phyloP scores from a whole-genome alignment of 2,888 invertebrate genomes.

The Meiosimyza platycephala region DNA sequence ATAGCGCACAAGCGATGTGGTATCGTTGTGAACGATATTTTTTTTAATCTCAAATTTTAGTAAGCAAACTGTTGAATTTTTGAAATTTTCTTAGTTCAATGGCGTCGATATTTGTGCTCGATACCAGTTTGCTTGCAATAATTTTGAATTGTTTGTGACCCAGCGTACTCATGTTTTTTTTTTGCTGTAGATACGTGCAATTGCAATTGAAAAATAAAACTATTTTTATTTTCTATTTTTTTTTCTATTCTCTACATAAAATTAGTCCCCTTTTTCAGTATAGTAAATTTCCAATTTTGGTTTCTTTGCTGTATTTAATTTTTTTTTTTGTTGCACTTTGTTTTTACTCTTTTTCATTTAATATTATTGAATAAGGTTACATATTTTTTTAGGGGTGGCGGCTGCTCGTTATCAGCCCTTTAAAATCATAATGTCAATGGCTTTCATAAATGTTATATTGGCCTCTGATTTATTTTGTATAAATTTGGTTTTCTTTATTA shows the following conservation, averaged over 20 bases:
- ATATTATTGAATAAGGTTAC: background rate
- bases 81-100: no score
- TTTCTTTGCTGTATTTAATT: background rate
- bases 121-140: background rate
- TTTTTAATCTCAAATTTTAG: no score
- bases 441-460: conserved; percentile 14
- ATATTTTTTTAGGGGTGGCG: no score
- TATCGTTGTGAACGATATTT: no score
- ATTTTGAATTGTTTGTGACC: background rate
- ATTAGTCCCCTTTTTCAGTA: background rate
- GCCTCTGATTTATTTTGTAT: conserved; percentile 9
- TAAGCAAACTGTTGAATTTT: no score
- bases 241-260: background rate
- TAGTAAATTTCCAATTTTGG: no score
- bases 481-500: background rate
- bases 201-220: conserved; percentile 10
- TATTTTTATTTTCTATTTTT: background rate
- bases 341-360: background rate
- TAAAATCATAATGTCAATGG: background rate
- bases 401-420: background rate
- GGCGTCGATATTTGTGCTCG: background rate
- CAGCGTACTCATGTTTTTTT: background rate
- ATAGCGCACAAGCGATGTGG: no score
- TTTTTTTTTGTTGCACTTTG: background rate
- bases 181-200: conserved; percentile 17